Evolutionary conservation across 2,888 invertebrate species (phyloP), one percentile per base, ranked within the genome.

Genomic region (Macrophya alboannulata): DNA sequence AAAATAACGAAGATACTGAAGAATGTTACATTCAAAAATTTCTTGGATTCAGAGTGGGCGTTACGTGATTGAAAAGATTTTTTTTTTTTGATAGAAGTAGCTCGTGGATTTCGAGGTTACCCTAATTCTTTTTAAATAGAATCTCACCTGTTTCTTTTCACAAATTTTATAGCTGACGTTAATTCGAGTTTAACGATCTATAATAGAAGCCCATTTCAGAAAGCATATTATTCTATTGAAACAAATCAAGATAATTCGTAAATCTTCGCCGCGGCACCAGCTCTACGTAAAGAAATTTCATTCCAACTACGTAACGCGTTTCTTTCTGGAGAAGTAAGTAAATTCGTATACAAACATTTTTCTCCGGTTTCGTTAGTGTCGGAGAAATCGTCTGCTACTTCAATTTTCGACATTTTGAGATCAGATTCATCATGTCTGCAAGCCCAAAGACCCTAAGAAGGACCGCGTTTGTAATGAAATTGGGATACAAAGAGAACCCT

Each of bases 81-180:
- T 15, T 68, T 37, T 37, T 17, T 25, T 25, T 8, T 12, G 68
- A 37, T 25, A 37, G 10, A 37, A 25, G 12, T 68, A 15, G 31
- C 31, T 37, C 68, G 1, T 1, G 5, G 37, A 37, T 68, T 68
- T 68, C 17, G 31, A 15, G 17, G 68, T 15, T 17, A 37, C 15
- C 37, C 31, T 31, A 37, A 68, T 17, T 68, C n/a, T 68, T 25
- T 68, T 68, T 37, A 17, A 37, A 37, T 37, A 68, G 68, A 37
- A 68, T 37, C 55, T 55, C 68, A 17, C 8, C 15, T 68, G 68
- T 68, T 68, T 37, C 68, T 37, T 37, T 68, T 37, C 37, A 68
- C 68, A 37, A 12, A 37, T 68, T 68, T 68, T 37, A 68, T 68
- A 68, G 68, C 68, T 37, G 37, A 68, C 37, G 68, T 37, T 68